Evolutionary conservation across 2,888 invertebrate species (phyloP).

Genomic region (Conus canariensis): DNA sequence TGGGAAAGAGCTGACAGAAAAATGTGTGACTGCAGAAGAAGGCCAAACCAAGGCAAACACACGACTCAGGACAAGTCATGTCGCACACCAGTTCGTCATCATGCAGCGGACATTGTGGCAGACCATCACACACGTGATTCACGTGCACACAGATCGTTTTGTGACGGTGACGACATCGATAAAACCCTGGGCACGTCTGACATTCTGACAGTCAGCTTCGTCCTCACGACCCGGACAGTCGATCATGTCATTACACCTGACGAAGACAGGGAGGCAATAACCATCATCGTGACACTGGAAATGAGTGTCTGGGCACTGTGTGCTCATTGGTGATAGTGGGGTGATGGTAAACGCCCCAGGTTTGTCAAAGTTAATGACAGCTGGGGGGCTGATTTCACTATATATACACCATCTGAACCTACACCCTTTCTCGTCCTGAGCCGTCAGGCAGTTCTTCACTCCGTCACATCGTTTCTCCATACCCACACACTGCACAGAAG

Average conservation of each 20-base stretch:
- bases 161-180: constrained; percentile 35
- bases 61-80: constrained; percentile 27
- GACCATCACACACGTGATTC: constrained; percentile 42
- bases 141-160: constrained; percentile 36
- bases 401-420: too few species aligned
- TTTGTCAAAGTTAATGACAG: too few species aligned
- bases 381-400: too few species aligned
- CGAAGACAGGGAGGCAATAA: constrained; percentile 27
- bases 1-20: background rate
- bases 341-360: too few species aligned
- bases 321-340: too few species aligned
- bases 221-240: constrained; percentile 28
- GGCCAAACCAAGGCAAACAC: constrained; percentile 29
- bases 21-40: constrained; percentile 5
- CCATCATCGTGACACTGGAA: constrained; percentile 1
- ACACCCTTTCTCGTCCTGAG: too few species aligned
- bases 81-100: constrained; percentile 43
- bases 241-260: constrained; percentile 16
- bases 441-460: too few species aligned
- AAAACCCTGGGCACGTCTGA: constrained; percentile 32
- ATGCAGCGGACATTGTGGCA: constrained; percentile 40
- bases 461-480: too few species aligned
- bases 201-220: background rate
- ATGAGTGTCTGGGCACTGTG: constrained; percentile 17
- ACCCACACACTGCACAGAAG: too few species aligned